Percentiles rank a stretch among this genome's conserved stretches.
These are phyloP conservation scores for Saccopteryx leptura DNA, from an alignment of 2,113 vertebrate genomes.

Conservation along the genomic window DNA sequence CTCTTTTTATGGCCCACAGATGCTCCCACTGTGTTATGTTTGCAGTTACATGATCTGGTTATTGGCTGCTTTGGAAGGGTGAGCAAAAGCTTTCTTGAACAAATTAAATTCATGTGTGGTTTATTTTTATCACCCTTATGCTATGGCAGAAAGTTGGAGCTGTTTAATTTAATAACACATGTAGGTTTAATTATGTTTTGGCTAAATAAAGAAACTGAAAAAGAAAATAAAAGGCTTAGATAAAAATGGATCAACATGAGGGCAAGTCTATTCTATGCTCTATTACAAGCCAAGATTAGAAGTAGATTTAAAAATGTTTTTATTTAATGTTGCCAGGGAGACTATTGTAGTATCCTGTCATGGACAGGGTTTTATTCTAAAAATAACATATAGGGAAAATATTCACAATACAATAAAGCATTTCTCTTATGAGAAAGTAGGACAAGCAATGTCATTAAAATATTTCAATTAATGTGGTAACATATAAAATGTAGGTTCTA, in stretches of 20 bases:
- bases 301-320: neutral
- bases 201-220: neutral
- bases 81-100: neutral
- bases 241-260: conserved; percentile 31
- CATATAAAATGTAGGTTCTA: neutral
- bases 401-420: neutral
- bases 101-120: neutral
- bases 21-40: neutral
- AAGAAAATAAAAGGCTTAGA: neutral
- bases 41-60: neutral
- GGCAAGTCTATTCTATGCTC: neutral
- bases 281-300: conserved; percentile 5
- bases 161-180: conserved; percentile 31
- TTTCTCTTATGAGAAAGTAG: neutral
- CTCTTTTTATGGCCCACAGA: neutral
- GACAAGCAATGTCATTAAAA: neutral
- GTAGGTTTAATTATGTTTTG: conserved; percentile 44
- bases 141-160: neutral
- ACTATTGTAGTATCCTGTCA: neutral
- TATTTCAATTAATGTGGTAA: neutral
- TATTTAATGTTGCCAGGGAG: neutral
- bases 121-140: neutral
- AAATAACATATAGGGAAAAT: neutral
- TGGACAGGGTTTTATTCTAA: neutral
- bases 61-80: neutral